Evolutionary conservation across 2,113 vertebrate genomes (phyloP), one percentile per base, ranked within the genome.

Genomic region (Psilopsiagon aymara): DNA sequence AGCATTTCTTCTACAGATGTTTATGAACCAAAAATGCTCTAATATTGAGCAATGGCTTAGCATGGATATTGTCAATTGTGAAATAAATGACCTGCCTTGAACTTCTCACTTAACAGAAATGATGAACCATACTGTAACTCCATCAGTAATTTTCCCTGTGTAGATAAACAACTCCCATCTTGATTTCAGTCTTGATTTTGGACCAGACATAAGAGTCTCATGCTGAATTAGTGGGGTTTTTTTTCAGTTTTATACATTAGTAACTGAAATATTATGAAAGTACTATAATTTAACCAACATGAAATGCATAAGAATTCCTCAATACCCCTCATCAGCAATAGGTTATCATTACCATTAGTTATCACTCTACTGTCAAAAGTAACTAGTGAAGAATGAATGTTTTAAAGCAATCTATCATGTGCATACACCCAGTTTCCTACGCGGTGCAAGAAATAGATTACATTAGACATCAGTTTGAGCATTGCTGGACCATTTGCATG

Each of bases 91-190:
- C 71, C 70, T 78, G 46, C 57, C 55, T 83, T 17, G 3, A 90
- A 78, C 23, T 83, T 19, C 29, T 90, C 29, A 29, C 46, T 55
- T 94, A 90, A 64, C 17, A 84, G 76, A 90, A 90, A 44, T 3
- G 4, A 67, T 28, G 69, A 92, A 52, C 83, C 62, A 5, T 53
- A 52, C 17, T 68, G 27, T 55, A 70, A 67, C 15, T 67, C 88
- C 64, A 29, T 47, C 44, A 31, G 47, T 76, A 86, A 70, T 93
- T 90, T 86, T 86, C 81, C n/a, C 25, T 59, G 21, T 20, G 31
- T 43, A 81, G 71, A 74, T 75, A 92, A 95, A 85, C 44, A 92
- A 86, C 86, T 92, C 93, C 62, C 55, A 44, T 71, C 47, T 37
- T 66, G 80, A 75, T 84, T 88, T 86, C 43, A 62, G 16, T 75